Conservation (phyloP, 2,113 vertebrate genomes). For the Microtus oregoni region DNA sequence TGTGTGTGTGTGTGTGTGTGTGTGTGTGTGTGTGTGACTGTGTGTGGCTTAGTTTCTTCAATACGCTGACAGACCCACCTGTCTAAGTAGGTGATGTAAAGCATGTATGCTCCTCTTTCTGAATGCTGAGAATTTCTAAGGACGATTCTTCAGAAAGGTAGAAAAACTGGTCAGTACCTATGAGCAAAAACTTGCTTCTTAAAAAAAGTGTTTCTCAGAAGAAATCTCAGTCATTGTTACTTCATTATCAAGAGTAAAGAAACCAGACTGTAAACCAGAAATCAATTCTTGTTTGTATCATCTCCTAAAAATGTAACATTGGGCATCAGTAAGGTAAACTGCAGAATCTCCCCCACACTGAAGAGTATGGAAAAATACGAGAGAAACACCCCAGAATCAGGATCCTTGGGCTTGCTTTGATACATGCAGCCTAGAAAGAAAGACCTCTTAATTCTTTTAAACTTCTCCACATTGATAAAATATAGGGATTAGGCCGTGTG, state of each 20-base stretch:
- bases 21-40: neutral
- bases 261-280: neutral
- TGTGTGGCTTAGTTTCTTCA: neutral
- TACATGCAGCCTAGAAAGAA: neutral
- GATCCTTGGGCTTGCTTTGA: neutral
- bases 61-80: neutral
- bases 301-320: neutral
- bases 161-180: constrained; percentile 5
- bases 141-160: neutral
- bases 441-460: neutral
- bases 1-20: neutral
- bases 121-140: constrained; percentile 5
- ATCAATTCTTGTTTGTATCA: neutral
- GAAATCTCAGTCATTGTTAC: neutral
- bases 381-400: neutral
- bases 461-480: neutral
- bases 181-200: neutral
- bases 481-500: neutral
- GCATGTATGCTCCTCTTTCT: neutral
- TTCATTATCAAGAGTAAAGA: constrained; percentile 15
- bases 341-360: neutral
- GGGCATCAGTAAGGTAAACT: neutral
- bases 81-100: neutral
- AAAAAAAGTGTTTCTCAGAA: neutral
- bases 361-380: neutral